phyloP scores from a whole-genome alignment of 23 tunicate species.

The Ascidia mentula region DNA sequence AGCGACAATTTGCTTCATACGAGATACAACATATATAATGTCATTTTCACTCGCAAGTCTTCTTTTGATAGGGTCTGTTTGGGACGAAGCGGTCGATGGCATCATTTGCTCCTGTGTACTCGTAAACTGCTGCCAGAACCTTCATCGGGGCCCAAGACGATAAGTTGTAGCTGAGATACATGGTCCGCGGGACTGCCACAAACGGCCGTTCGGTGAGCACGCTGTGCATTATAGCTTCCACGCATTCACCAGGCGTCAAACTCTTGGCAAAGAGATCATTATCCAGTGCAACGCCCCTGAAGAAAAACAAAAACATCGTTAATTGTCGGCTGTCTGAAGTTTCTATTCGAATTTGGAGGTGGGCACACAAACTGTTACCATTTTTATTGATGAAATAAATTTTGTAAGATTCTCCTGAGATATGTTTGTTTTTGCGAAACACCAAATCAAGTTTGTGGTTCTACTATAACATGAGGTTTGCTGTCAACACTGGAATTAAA shows the following conservation, averaged over 20 bases:
- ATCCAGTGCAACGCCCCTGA: constrained; percentile 49
- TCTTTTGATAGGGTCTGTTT: constrained; percentile 47
- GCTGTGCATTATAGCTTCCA: constrained; percentile 61
- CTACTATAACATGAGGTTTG: too few species aligned
- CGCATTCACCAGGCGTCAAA: constrained; percentile 56
- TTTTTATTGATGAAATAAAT: too few species aligned
- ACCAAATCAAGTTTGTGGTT: too few species aligned
- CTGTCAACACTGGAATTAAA: too few species aligned
- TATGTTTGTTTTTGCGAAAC: too few species aligned
- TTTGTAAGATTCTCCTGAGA: too few species aligned
- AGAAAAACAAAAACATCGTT: constrained; percentile 3
- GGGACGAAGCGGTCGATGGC: constrained; percentile 48
- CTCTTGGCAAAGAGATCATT: constrained; percentile 28
- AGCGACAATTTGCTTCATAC: too few species aligned
- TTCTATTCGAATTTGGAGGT: too few species aligned
- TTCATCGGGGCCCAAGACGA: constrained; percentile 45
- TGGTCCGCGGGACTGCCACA: constrained; percentile 57
- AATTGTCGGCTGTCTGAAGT: too few species aligned
- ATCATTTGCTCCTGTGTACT: constrained; percentile 42
- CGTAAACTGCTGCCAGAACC: constrained; percentile 1
- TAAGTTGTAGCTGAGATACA: constrained; percentile 48
- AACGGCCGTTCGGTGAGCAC: constrained; percentile 54
- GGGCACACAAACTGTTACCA: too few species aligned
- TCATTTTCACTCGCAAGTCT: too few species aligned
- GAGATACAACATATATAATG: too few species aligned